phyloP scores from a whole-genome alignment of 1,140 invertebrate species.

The Zophobas morio region DNA sequence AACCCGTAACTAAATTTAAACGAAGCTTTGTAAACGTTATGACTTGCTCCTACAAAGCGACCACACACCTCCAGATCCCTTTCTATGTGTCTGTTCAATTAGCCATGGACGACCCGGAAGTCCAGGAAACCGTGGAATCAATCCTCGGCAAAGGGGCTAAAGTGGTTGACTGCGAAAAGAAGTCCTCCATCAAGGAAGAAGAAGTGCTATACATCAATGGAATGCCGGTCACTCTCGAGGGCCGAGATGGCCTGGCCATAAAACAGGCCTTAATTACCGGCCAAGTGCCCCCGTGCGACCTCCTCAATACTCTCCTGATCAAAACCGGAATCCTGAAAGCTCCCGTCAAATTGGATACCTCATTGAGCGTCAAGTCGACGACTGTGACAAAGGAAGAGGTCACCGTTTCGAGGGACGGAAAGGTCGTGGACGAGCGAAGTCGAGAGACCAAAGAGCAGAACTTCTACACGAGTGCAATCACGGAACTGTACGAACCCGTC shows the following conservation, averaged over 20 bases:
- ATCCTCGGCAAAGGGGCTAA: slow-evolving; percentile 82
- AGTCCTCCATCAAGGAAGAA: slow-evolving; percentile 80
- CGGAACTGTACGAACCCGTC: slow-evolving; percentile 79
- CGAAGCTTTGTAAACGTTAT: not conserved
- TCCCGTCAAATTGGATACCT: slow-evolving; percentile 81
- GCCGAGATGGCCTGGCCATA: slow-evolving; percentile 79
- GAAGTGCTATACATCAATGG: slow-evolving; percentile 84
- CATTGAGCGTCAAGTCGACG: slow-evolving; percentile 80
- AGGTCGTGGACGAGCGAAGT: slow-evolving; percentile 80
- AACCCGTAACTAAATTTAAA: not conserved
- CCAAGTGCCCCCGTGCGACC: slow-evolving; percentile 80
- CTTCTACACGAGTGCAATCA: slow-evolving; percentile 78
- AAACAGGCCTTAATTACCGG: slow-evolving; percentile 80
- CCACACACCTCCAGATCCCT: slow-evolving; percentile 7
- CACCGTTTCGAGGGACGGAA: slow-evolving; percentile 78
- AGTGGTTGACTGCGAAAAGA: slow-evolving; percentile 84
- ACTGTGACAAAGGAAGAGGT: slow-evolving; percentile 83
- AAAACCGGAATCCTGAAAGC: slow-evolving; percentile 78
- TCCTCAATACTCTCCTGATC: slow-evolving; percentile 81
- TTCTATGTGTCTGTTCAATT: slow-evolving; percentile 38
- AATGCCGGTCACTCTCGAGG: slow-evolving; percentile 78
- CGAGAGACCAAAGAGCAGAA: slow-evolving; percentile 83
- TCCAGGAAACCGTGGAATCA: slow-evolving; percentile 84
- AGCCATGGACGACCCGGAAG: slow-evolving; percentile 80
- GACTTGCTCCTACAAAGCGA: slow-evolving; percentile 46